Percentiles rank a stretch among this genome's conserved stretches.
Conservation (phyloP, 1,140 invertebrate species). For the Aethina tumida region DNA sequence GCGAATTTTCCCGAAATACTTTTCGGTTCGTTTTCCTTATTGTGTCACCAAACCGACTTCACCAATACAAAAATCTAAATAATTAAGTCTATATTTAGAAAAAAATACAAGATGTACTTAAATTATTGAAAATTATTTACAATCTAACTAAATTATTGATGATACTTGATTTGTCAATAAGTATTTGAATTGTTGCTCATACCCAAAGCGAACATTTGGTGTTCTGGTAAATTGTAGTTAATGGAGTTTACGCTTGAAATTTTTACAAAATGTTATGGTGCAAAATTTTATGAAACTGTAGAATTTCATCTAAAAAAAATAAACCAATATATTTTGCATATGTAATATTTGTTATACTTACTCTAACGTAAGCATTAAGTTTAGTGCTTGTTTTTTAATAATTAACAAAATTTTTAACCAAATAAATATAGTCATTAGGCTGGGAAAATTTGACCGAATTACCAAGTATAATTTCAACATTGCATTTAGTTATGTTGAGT, state of each 20-base stretch:
- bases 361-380: conserved; percentile 6
- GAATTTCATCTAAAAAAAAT: conserved; percentile 1
- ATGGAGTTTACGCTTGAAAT: neutral
- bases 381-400: conserved; percentile 3
- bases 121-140: neutral
- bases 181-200: neutral
- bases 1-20: conserved; percentile 33
- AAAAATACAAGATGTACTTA: conserved; percentile 2
- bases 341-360: neutral
- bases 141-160: neutral
- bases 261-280: neutral
- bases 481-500: too few species aligned
- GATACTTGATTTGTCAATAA: conserved; percentile 1
- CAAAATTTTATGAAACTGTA: conserved; percentile 1
- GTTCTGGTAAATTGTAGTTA: neutral
- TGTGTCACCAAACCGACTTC: conserved; percentile 45
- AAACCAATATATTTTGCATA: neutral
- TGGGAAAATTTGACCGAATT: conserved; percentile 2
- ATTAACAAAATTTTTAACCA: conserved; percentile 6
- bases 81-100: conserved; percentile 4
- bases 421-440: conserved; percentile 4
- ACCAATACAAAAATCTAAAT: conserved; percentile 37
- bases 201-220: conserved; percentile 6
- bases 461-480: neutral
- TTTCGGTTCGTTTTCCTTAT: conserved; percentile 45